Conservation (phyloP, 1,140 invertebrate species). For the Holcopasites calliopsidis region DNA sequence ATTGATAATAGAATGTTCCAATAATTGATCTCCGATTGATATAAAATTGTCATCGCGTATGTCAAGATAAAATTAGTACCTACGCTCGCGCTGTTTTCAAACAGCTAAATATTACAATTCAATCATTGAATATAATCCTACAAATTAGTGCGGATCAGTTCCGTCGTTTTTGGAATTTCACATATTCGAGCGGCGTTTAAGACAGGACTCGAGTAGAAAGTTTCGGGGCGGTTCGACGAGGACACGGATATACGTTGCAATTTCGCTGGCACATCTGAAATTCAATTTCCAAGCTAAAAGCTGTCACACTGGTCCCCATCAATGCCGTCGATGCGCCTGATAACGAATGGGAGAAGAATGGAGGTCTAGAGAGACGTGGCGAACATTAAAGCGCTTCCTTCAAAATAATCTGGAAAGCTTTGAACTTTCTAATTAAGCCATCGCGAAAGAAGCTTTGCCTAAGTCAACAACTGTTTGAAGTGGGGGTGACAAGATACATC, state of each 20-base stretch:
- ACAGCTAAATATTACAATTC: no score
- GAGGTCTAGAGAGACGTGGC: conserved; percentile 26
- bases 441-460: conserved; percentile 52
- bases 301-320: conserved; percentile 20
- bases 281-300: conserved; percentile 34
- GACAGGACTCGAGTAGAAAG: background rate
- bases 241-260: conserved; percentile 26
- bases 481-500: background rate
- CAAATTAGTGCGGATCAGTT: no score
- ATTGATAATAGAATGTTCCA: no score
- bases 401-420: conserved; percentile 22
- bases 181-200: background rate
- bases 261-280: conserved; percentile 40
- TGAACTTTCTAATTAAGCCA: conserved; percentile 54
- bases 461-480: conserved; percentile 52
- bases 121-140: no score
- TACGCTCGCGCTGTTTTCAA: no score
- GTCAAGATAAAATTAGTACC: no score
- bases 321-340: background rate
- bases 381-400: conserved; percentile 28
- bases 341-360: background rate
- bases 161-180: no score
- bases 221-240: conserved; percentile 1
- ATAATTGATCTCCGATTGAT: no score
- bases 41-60: no score